A percentile compares a stretch with the other conserved stretches of the same genome.
Evolutionary conservation across 2,888 invertebrate genomes (phyloP).

Genomic region (Megalurothrips usitatus): DNA sequence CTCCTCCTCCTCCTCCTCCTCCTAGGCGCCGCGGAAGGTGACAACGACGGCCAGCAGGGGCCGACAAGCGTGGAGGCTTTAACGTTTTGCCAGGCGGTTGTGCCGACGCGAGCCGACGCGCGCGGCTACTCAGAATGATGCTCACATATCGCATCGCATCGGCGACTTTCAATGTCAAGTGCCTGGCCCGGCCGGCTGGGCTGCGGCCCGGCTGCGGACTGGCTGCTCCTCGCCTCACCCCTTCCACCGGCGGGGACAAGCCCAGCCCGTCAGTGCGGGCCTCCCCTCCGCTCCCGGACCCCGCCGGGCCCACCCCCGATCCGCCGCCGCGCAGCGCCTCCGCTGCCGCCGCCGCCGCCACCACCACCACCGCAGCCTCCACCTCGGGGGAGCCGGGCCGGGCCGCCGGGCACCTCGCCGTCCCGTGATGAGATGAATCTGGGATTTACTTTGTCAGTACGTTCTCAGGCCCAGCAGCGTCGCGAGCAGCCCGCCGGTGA

Average conservation of each 20-base stretch:
- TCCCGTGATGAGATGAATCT: constrained; percentile 3
- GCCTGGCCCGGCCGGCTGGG: background rate
- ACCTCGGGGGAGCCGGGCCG: background rate
- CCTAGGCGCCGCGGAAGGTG: too few relatives aligned
- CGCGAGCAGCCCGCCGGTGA: background rate
- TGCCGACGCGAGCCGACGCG: background rate
- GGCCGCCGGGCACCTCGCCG: background rate
- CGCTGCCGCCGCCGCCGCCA: background rate
- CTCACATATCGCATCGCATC: constrained; percentile 4
- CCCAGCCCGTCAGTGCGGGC: background rate
- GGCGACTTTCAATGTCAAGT: constrained; percentile 9
- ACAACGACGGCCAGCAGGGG: too few relatives aligned
- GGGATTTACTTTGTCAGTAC: constrained; percentile 17
- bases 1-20: background rate
- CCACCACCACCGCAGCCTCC: too few relatives aligned
- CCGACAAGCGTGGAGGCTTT: too few relatives aligned
- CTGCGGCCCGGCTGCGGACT: background rate
- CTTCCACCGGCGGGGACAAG: background rate
- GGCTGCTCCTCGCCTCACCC: background rate
- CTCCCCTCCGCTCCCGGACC: too few relatives aligned
- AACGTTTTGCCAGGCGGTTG: background rate
- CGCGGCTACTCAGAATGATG: background rate
- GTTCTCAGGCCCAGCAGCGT: background rate
- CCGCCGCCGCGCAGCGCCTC: background rate
- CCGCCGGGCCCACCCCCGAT: too few relatives aligned